phyloP scores from a whole-genome alignment of 1,140 invertebrate species.

The Ridgeia piscesae region DNA sequence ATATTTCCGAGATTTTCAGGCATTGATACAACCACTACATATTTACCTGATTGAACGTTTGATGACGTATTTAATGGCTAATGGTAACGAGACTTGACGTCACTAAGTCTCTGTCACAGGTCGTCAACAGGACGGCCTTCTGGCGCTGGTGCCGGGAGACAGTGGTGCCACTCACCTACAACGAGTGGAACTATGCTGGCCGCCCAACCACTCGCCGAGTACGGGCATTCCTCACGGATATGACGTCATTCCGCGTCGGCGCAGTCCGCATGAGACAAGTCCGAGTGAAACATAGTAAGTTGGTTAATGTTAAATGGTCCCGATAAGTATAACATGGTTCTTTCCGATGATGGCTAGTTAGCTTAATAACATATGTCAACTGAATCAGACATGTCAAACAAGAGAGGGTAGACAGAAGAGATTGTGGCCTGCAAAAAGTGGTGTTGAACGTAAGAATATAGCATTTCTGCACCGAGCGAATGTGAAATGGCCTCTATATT shows the following conservation, averaged over 20 bases:
- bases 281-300: slow-evolving; percentile 25
- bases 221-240: slow-evolving; percentile 7
- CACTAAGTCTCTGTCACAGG: background rate
- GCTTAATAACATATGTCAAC: too few species aligned
- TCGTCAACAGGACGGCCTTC: background rate
- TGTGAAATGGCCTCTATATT: too few species aligned
- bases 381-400: too few species aligned
- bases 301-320: background rate
- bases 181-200: slow-evolving; percentile 8
- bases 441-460: too few species aligned
- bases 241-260: slow-evolving; percentile 26
- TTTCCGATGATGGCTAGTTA: background rate
- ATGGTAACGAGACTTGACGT: background rate
- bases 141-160: background rate
- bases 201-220: background rate
- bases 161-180: background rate
- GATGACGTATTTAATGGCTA: background rate
- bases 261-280: slow-evolving; percentile 29
- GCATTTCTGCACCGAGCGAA: too few species aligned
- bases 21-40: background rate
- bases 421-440: too few species aligned
- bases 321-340: background rate
- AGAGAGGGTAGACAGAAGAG: too few species aligned
- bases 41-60: background rate
- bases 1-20: background rate